Conservation (phyloP, 2,113 vertebrate species). For the Choloepus hoffmanni region DNA sequence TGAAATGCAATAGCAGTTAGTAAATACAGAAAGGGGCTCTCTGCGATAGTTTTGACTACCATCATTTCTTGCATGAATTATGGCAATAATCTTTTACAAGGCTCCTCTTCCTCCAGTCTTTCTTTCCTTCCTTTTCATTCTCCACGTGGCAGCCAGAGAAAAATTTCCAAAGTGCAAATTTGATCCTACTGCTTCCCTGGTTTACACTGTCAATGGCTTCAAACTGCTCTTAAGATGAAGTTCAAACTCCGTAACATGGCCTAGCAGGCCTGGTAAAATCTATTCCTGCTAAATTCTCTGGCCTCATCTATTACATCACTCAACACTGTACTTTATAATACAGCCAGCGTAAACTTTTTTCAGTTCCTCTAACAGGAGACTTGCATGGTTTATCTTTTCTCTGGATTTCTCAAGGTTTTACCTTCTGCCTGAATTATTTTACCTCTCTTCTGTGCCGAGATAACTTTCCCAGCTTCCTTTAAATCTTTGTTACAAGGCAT, state of each 20-base stretch:
- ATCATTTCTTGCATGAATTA: not conserved
- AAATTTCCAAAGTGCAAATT: slow-evolving; percentile 12
- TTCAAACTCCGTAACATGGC: not conserved
- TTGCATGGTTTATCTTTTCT: not conserved
- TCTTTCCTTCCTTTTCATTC: not conserved
- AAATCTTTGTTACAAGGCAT: not conserved
- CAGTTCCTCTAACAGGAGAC: not conserved
- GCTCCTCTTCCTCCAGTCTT: not conserved
- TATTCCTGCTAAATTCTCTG: not conserved
- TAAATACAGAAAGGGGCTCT: not conserved
- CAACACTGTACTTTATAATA: not conserved
- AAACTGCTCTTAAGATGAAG: not conserved
- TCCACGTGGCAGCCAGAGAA: not conserved
- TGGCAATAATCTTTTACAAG: not conserved
- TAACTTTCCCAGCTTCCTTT: not conserved
- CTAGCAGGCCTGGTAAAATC: not conserved
- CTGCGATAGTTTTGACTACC: not conserved
- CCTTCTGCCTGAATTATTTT: slow-evolving; percentile 12
- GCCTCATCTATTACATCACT: not conserved
- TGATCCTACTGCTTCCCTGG: not conserved
- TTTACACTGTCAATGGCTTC: not conserved
- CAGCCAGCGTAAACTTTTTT: not conserved
- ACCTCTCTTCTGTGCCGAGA: slow-evolving; percentile 31
- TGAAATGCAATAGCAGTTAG: not conserved
- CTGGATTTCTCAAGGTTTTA: not conserved